Percentiles rank a stretch among this genome's conserved stretches.
phyloP scores from a whole-genome alignment of 2,113 vertebrate genomes.

The Engraulis encrasicolus region DNA sequence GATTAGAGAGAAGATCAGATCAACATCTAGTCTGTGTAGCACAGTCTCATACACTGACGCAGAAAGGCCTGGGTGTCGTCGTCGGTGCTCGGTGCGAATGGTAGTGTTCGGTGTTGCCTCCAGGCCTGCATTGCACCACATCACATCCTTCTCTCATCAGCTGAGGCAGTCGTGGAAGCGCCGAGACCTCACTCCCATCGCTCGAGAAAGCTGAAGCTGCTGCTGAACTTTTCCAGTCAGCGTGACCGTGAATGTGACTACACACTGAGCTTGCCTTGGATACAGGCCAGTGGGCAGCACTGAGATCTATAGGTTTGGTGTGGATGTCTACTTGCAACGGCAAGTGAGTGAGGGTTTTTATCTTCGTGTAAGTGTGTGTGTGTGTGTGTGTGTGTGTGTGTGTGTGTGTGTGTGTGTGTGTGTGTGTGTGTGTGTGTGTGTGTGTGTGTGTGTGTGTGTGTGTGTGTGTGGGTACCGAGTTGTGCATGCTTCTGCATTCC shows the following conservation, averaged over 20 bases:
- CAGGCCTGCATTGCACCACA: background rate
- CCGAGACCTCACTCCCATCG: background rate
- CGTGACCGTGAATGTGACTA: background rate
- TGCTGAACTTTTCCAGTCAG: background rate
- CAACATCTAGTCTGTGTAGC: too few relatives aligned
- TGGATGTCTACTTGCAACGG: too few relatives aligned
- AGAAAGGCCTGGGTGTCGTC: background rate
- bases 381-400: background rate
- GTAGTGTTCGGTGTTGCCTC: background rate
- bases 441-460: background rate
- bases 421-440: background rate
- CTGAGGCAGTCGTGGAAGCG: background rate
- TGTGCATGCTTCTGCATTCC: background rate
- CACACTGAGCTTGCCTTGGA: background rate
- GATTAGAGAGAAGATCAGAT: too few relatives aligned
- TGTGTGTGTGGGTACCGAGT: background rate
- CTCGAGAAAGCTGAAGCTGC: background rate
- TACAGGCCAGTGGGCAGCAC: conserved; percentile 17
- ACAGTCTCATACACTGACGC: background rate
- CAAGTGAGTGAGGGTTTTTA: too few relatives aligned
- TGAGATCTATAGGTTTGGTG: conserved; percentile 5
- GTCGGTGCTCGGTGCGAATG: background rate
- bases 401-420: background rate
- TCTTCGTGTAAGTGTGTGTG: background rate
- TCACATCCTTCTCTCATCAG: background rate